phyloP scores from a whole-genome alignment of 2,113 vertebrate genomes.

The Hydrochoerus hydrochaeris region DNA sequence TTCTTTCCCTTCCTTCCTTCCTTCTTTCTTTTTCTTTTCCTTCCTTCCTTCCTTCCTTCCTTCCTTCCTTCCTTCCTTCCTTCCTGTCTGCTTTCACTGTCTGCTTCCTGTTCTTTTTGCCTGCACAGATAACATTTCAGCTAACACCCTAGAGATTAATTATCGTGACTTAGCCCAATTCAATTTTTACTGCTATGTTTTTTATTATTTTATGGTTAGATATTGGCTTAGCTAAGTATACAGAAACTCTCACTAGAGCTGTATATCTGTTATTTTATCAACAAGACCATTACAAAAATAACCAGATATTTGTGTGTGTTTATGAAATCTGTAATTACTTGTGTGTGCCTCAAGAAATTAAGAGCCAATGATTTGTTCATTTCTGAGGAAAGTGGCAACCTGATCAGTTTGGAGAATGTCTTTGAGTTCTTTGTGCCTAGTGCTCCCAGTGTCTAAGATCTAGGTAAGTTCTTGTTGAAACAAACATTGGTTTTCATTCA shows the following conservation, averaged over 20 bases:
- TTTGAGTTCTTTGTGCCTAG: neutral
- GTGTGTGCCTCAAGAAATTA: neutral
- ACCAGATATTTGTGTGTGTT: neutral
- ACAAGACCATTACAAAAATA: slow-evolving; percentile 32
- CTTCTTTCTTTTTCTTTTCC: too few species aligned
- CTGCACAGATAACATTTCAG: slow-evolving; percentile 63
- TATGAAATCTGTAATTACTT: slow-evolving; percentile 52
- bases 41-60: too few species aligned
- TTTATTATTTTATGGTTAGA: slow-evolving; percentile 73
- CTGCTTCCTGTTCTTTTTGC: neutral
- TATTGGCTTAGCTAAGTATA: slow-evolving; percentile 62
- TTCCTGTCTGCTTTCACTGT: too few species aligned
- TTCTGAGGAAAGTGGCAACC: neutral
- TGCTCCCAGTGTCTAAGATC: neutral
- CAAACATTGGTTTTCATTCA: slow-evolving; percentile 38
- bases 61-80: too few species aligned
- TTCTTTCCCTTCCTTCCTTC: too few species aligned
- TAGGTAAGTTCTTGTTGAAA: slow-evolving; percentile 5
- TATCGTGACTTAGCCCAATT: slow-evolving; percentile 57
- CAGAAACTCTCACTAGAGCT: slow-evolving; percentile 51
- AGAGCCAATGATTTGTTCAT: neutral
- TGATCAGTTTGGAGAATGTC: neutral
- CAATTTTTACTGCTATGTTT: slow-evolving; percentile 62
- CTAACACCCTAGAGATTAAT: slow-evolving; percentile 66
- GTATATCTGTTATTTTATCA: slow-evolving; percentile 12